phyloP scores from a whole-genome alignment of 1,140 invertebrate genomes.

The Nilaparvata lugens region DNA sequence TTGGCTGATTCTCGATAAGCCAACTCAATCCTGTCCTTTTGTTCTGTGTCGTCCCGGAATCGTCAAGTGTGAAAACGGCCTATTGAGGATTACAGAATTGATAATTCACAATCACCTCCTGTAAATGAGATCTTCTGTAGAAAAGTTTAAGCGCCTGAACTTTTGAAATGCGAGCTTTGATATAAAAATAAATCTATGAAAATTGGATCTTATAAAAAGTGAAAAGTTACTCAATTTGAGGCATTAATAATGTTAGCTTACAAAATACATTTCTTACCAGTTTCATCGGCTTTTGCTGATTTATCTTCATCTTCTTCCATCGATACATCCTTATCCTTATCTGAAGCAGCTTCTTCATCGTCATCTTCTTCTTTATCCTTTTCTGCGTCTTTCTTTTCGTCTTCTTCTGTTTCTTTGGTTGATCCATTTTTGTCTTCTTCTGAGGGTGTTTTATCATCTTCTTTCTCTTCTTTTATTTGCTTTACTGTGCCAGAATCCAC shows the following conservation, averaged over 20 bases:
- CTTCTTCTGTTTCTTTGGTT: constrained; percentile 22
- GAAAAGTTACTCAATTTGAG: too few relatives aligned
- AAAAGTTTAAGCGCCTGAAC: too few relatives aligned
- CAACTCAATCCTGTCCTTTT: too few relatives aligned
- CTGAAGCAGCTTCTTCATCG: constrained; percentile 6
- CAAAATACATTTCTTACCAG: not conserved
- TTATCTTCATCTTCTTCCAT: constrained; percentile 33
- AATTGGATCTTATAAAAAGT: too few relatives aligned
- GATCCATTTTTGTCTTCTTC: constrained; percentile 28
- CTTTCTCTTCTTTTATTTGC: constrained; percentile 28
- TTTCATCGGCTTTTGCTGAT: not conserved
- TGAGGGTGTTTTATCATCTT: constrained; percentile 30
- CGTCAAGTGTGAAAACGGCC: too few relatives aligned
- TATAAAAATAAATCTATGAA: too few relatives aligned
- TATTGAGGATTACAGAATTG: too few relatives aligned
- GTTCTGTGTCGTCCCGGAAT: too few relatives aligned
- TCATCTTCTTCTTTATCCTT: constrained; percentile 27
- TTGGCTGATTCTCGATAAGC: too few relatives aligned
- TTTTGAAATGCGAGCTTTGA: too few relatives aligned
- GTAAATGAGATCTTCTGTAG: too few relatives aligned
- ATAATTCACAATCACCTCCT: too few relatives aligned
- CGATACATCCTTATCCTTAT: constrained; percentile 30
- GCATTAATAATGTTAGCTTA: not conserved
- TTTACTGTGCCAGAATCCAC: constrained; percentile 8
- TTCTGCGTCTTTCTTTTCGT: constrained; percentile 23